Percentiles rank a stretch among this genome's conserved stretches.
phyloP scores from a whole-genome alignment of 2,888 invertebrate genomes.

The Dynastes maya region DNA sequence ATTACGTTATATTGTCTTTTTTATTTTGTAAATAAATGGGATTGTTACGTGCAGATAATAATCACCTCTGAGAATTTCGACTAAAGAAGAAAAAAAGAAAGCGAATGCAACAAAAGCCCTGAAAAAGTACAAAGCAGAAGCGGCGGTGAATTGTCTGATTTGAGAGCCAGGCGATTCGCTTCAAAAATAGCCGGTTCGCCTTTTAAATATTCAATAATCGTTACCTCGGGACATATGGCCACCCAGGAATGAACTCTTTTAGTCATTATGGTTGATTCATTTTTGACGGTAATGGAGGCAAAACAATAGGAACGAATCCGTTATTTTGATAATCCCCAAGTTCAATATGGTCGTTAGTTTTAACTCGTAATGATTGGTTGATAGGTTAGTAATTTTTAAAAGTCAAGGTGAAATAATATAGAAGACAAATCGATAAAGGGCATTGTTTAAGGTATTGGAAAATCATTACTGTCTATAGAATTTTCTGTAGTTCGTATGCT shows the following conservation, averaged over 20 bases:
- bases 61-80: background rate
- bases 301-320: constrained; percentile 13
- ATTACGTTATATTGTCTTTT: background rate
- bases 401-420: no score
- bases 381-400: background rate
- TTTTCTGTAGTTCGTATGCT: no score
- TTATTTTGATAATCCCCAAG: constrained; percentile 5
- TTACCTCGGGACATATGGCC: constrained; percentile 40
- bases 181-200: constrained; percentile 21
- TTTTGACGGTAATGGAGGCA: constrained; percentile 3
- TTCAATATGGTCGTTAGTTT: constrained; percentile 14
- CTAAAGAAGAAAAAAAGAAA: background rate
- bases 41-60: constrained; percentile 18
- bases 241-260: constrained; percentile 34
- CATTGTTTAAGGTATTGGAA: no score
- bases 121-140: constrained; percentile 37
- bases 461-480: no score
- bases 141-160: constrained; percentile 37
- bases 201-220: constrained; percentile 45
- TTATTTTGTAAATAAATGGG: background rate
- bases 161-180: constrained; percentile 10
- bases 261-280: background rate
- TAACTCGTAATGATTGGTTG: background rate
- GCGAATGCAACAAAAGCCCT: constrained; percentile 26
- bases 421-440: background rate